phyloP scores from a whole-genome alignment of 2,888 invertebrate genomes.

The Stenichneumon culpator region DNA sequence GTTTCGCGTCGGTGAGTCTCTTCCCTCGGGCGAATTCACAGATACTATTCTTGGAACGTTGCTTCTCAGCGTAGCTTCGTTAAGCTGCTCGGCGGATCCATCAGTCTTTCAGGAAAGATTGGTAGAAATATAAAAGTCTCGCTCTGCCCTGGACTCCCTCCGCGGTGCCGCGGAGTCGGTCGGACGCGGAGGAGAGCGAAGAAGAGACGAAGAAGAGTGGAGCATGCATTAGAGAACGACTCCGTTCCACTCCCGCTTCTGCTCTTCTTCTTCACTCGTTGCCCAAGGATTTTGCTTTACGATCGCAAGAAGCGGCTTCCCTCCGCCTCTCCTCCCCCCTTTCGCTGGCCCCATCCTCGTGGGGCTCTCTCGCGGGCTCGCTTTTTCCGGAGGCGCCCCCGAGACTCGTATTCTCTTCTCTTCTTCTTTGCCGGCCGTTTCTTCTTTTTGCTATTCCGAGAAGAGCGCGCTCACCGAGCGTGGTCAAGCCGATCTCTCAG shows the following conservation, averaged over 20 bases:
- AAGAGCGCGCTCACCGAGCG: constrained; percentile 63
- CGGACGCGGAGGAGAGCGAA: neutral
- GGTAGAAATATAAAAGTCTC: constrained; percentile 27
- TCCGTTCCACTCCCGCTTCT: constrained; percentile 39
- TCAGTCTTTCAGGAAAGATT: constrained; percentile 52
- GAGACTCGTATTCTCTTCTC: constrained; percentile 51
- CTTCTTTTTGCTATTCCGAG: constrained; percentile 71
- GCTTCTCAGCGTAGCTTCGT: constrained; percentile 46
- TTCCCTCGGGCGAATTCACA: constrained; percentile 55
- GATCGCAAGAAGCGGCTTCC: constrained; percentile 72
- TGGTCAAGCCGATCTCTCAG: constrained; percentile 62
- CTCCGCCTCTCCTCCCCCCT: constrained; percentile 39
- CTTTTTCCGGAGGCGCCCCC: constrained; percentile 68
- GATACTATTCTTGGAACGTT: constrained; percentile 62
- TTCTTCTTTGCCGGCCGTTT: constrained; percentile 27
- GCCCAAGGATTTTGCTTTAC: constrained; percentile 79
- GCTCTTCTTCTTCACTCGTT: constrained; percentile 65
- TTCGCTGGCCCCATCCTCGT: constrained; percentile 32
- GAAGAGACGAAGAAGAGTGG: neutral
- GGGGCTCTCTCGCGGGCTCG: constrained; percentile 39
- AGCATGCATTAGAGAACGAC: constrained; percentile 44
- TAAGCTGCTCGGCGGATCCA: constrained; percentile 45
- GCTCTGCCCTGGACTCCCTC: neutral
- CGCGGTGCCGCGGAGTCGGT: too few species aligned
- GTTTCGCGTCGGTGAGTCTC: neutral